Conservation (phyloP, 2,797 vertebrate species). For the Furcifer pardalis region DNA sequence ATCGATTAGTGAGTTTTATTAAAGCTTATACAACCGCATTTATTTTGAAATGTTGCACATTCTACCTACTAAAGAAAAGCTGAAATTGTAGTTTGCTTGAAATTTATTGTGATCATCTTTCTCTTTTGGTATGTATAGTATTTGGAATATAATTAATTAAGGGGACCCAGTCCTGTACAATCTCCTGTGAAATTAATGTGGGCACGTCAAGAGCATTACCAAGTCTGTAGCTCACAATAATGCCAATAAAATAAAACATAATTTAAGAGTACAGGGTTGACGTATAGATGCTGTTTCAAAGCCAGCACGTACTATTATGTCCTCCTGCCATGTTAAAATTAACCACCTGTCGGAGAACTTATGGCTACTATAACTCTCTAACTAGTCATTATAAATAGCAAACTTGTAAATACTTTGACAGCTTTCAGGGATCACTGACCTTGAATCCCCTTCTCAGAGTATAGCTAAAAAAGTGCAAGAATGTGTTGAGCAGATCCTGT, state of each 20-base stretch:
- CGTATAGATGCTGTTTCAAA: slow-evolving; percentile 16
- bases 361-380: slow-evolving; percentile 65
- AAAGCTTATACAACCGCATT: slow-evolving; percentile 49
- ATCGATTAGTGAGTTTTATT: slow-evolving; percentile 55
- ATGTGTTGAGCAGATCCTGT: slow-evolving; percentile 56
- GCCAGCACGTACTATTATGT: slow-evolving; percentile 42
- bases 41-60: slow-evolving; percentile 43
- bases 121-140: slow-evolving; percentile 18
- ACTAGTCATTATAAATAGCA: slow-evolving; percentile 74
- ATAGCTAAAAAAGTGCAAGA: slow-evolving; percentile 54
- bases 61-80: background rate
- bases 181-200: slow-evolving; percentile 22
- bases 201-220: background rate
- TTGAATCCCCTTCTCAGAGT: slow-evolving; percentile 66
- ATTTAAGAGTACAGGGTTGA: slow-evolving; percentile 49
- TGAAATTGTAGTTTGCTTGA: slow-evolving; percentile 2
- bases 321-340: slow-evolving; percentile 51
- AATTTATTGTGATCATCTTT: slow-evolving; percentile 25
- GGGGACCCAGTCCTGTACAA: background rate
- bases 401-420: slow-evolving; percentile 72
- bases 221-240: slow-evolving; percentile 36
- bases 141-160: slow-evolving; percentile 28
- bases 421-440: slow-evolving; percentile 67
- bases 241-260: slow-evolving; percentile 33
- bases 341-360: slow-evolving; percentile 63